These are phyloP conservation scores for Cryptotis parvus DNA, from an alignment of 2,113 vertebrate genomes.

Conservation along the genomic window DNA sequence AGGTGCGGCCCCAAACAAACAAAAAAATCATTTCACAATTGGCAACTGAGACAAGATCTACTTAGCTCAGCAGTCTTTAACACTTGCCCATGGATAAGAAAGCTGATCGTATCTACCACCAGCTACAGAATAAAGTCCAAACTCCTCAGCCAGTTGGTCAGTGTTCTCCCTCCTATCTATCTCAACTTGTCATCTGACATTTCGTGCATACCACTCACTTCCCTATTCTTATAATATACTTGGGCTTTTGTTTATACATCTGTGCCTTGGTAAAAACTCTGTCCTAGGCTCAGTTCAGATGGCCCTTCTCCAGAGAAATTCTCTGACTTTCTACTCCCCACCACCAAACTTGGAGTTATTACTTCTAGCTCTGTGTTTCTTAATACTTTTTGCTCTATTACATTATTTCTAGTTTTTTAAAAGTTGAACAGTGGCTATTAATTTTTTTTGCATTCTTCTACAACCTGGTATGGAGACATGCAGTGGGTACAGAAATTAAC, in stretches of 20 bases:
- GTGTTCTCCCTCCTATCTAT: conserved; percentile 40
- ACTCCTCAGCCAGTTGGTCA: conserved; percentile 31
- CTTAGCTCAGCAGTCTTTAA: not conserved
- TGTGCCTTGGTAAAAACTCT: not conserved
- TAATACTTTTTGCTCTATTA: not conserved
- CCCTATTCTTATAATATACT: conserved; percentile 9
- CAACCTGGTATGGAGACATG: not conserved
- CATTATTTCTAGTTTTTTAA: not conserved
- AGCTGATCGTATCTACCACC: not conserved
- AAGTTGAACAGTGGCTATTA: not conserved
- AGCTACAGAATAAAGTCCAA: conserved; percentile 20
- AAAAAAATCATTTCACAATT: not conserved
- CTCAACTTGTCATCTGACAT: not conserved
- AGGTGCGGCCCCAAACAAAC: not conserved
- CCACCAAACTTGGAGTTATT: not conserved
- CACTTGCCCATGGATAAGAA: not conserved
- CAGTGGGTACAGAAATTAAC: not conserved
- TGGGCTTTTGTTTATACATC: not conserved
- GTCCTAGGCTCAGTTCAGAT: not conserved
- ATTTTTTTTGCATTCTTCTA: not conserved
- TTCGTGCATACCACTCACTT: not conserved
- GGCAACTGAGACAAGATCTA: not conserved
- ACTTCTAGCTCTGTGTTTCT: conserved; percentile 4
- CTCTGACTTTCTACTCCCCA: not conserved
- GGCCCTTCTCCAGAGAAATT: not conserved